Conservation (phyloP, 1,140 invertebrate genomes). For the Drosophila ohnishii region DNA sequence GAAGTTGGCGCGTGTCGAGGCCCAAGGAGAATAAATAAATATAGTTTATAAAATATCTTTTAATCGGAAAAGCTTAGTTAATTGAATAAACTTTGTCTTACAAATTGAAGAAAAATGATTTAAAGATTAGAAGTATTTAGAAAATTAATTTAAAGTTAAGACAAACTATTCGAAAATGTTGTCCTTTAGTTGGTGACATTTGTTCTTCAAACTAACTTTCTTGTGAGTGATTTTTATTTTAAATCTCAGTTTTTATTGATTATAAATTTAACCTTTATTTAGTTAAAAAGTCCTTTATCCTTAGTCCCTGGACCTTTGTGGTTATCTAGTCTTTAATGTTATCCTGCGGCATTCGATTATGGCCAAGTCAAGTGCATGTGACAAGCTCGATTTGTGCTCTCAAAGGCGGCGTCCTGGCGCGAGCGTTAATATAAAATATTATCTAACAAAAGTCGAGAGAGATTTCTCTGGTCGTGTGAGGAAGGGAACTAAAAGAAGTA, state of each 20-base stretch:
- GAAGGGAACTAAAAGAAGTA: constrained; percentile 48
- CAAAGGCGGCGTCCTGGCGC: constrained; percentile 71
- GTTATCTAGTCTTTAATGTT: constrained; percentile 28
- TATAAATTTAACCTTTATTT: not conserved
- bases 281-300: not conserved
- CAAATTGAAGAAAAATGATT: not conserved
- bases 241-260: not conserved
- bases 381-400: constrained; percentile 69
- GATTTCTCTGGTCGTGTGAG: not conserved
- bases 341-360: constrained; percentile 35
- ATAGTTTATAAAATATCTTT: not conserved
- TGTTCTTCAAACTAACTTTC: not conserved
- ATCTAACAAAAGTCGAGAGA: constrained; percentile 69
- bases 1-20: constrained; percentile 26
- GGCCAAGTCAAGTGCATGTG: constrained; percentile 63
- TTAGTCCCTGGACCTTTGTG: not conserved
- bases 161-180: no score
- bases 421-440: constrained; percentile 75
- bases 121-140: not conserved
- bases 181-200: no score
- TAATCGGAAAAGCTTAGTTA: not conserved
- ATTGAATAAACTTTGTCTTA: not conserved
- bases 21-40: constrained; percentile 22
- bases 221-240: no score
- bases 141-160: no score